Evolutionary conservation across 2,113 vertebrate genomes (phyloP), one percentile per base, ranked within the genome.

Genomic region (Cynopterus brachyotis): DNA sequence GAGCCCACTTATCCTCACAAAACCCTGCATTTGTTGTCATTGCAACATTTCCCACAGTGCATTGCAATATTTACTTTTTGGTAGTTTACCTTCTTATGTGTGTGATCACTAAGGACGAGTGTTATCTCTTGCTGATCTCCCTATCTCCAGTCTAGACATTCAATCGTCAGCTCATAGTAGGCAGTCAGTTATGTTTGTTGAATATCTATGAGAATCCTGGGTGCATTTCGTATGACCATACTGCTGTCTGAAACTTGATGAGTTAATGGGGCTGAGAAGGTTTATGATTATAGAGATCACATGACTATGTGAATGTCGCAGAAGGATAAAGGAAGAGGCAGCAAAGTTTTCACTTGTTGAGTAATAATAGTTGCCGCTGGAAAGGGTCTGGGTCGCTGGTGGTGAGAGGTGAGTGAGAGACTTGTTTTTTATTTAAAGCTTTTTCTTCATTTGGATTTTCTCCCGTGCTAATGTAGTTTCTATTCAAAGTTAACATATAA

Each of bases 1-100:
- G 84, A 91, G 70, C 55, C 35, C n/a, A 70, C 55, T 94, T 95
- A 93, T 87, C 89, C 59, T 75, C 53, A 81, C 55, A 90, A 95
- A 96, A 47, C 70, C 66, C 85, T 50, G 42, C 35, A 55, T 89
- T 96, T 96, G 93, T 93, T 88, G 67, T 59, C 83, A 40, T 57
- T 95, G 59, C 55, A 81, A 67, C 45, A 73, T 80, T 97, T 85
- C 76, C 95, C 91, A 85, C 60, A 60, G 83, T 91, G 59, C 37
- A 72, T 30, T 85, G 42, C 76, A 89, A 66, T 96, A 47, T 82
- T 86, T 90, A 84, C 15, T 22, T 82, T 95, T 89, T 35, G n/a
- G 69, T 40, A 76, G 45, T 94, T 96, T 82, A 64, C 40, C 24
- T 87, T 50, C 53, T 70, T 88, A 24, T 35, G 50, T 47, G n/a